Evolutionary conservation across 1,140 invertebrate species (phyloP).

Genomic region (Manduca sexta): DNA sequence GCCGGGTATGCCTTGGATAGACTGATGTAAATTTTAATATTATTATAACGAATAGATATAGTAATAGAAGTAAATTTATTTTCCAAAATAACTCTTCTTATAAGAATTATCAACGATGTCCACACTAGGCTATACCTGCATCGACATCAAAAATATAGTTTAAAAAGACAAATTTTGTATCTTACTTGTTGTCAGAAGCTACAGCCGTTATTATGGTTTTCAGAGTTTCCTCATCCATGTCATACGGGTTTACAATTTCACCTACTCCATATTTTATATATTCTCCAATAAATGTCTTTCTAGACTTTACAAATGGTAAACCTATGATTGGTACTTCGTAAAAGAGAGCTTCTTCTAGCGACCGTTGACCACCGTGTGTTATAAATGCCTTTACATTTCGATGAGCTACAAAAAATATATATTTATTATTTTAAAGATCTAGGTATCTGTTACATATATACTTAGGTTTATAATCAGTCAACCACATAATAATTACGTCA

Average conservation of each 20-base stretch:
- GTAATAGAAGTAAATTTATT: no score
- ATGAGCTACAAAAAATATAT: conserved; percentile 74
- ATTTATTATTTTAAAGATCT: no score
- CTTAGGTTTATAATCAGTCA: background rate
- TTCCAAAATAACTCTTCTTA: no score
- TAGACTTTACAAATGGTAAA: conserved; percentile 76
- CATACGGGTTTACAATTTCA: conserved; percentile 48
- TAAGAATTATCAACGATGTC: no score
- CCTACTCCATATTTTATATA: conserved; percentile 49
- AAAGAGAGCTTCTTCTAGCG: conserved; percentile 81
- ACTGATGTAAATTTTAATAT: no score
- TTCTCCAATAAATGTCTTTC: conserved; percentile 48
- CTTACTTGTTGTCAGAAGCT: conserved; percentile 41
- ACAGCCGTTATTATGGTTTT: conserved; percentile 38
- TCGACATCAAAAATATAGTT: no score
- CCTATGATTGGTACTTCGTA: conserved; percentile 81
- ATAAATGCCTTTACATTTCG: conserved; percentile 80
- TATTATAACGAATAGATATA: no score
- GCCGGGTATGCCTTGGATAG: no score
- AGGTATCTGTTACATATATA: no score
- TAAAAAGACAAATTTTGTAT: background rate
- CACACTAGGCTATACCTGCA: no score
- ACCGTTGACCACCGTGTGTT: conserved; percentile 81
- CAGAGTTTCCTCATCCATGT: conserved; percentile 45
- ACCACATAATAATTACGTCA: no score